A percentile compares a stretch with the other conserved stretches of the same genome.
Conservation (phyloP, 37 sponge, comb jelly and placozoan genomes). For the Cliona cf. orientalis region DNA sequence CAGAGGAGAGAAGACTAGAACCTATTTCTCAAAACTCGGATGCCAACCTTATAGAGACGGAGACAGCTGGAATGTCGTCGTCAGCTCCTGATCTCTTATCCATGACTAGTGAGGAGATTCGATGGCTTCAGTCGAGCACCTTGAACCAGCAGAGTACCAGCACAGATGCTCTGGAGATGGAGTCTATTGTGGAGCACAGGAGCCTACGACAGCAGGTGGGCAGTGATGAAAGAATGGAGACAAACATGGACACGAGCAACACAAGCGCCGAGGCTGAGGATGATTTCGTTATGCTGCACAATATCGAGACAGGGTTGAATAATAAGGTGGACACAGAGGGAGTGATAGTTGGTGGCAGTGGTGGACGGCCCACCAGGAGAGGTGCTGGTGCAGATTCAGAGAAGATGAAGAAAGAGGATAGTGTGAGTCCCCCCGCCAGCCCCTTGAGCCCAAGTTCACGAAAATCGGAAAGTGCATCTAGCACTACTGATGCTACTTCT, state of each 20-base stretch:
- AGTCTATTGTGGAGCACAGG: conserved; percentile 13
- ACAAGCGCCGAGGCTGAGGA: background rate
- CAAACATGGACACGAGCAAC: too few species aligned
- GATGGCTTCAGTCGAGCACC: too few species aligned
- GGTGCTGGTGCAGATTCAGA: too few species aligned
- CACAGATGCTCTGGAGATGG: too few species aligned
- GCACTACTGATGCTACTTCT: too few species aligned
- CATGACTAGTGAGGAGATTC: too few species aligned
- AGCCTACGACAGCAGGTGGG: background rate
- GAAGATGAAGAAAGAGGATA: background rate
- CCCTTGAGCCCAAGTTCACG: background rate
- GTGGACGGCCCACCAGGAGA: too few species aligned
- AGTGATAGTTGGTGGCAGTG: background rate
- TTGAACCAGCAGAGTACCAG: background rate
- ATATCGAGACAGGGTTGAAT: background rate
- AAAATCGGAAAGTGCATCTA: background rate
- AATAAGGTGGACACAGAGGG: background rate
- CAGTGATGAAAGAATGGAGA: background rate
- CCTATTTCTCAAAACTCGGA: too few species aligned
- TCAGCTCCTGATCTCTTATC: conserved; percentile 19
- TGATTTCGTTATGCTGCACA: conserved; percentile 15
- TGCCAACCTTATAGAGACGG: too few species aligned
- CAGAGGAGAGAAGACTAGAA: background rate
- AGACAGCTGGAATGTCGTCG: background rate
- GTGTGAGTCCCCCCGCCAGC: background rate